Percentiles rank a stretch among this genome's conserved stretches.
Conservation (phyloP, 2,888 invertebrate species). For the Nemapogon koenigi region DNA sequence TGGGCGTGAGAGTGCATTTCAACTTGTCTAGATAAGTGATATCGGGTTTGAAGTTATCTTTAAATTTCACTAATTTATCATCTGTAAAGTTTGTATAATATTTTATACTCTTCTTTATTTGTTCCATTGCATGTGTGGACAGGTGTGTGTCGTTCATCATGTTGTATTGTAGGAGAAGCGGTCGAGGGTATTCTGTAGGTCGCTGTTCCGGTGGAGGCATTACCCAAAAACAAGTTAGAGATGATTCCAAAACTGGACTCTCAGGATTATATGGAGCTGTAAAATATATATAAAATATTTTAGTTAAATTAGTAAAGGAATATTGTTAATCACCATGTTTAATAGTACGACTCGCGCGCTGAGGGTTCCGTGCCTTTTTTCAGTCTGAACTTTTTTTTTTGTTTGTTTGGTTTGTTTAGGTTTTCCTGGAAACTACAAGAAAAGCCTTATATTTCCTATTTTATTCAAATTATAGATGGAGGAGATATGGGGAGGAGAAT, state of each 20-base stretch:
- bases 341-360: too few relatives aligned
- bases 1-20: constrained; percentile 79
- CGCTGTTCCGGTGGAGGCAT: constrained; percentile 94
- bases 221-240: constrained; percentile 90
- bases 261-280: constrained; percentile 85
- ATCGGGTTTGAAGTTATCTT: constrained; percentile 71
- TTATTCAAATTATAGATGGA: too few relatives aligned
- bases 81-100: constrained; percentile 74
- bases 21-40: constrained; percentile 85
- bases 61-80: constrained; percentile 50
- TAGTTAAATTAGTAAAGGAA: background rate
- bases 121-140: constrained; percentile 80
- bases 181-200: constrained; percentile 91
- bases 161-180: constrained; percentile 88
- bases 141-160: constrained; percentile 83
- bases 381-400: too few relatives aligned
- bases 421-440: too few relatives aligned
- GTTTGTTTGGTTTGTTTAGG: too few relatives aligned
- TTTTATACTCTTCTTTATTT: constrained; percentile 85
- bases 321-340: background rate
- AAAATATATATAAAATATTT: constrained; percentile 23
- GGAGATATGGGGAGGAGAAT: too few relatives aligned
- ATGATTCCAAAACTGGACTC: constrained; percentile 81
- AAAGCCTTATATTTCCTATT: too few relatives aligned
- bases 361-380: too few relatives aligned